A percentile compares a stretch with the other conserved stretches of the same genome.
Evolutionary conservation across 2,888 invertebrate species (phyloP).

Genomic region (Sesia apiformis): DNA sequence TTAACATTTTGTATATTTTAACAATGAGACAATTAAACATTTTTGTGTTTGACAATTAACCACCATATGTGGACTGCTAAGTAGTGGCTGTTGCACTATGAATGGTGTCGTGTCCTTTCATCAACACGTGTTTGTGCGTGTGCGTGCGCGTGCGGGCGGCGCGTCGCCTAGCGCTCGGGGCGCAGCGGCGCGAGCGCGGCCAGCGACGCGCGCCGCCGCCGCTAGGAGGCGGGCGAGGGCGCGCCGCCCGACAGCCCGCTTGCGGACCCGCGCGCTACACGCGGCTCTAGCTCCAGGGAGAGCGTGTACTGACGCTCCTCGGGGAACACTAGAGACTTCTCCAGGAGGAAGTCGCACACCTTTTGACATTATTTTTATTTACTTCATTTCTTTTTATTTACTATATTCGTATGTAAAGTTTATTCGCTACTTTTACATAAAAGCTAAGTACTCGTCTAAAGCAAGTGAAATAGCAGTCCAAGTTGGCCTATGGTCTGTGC

Average conservation of each 20-base stretch:
- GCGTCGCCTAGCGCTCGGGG: constrained; percentile 35
- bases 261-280: constrained; percentile 65
- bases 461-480: too few species aligned
- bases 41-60: too few species aligned
- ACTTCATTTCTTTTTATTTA: too few species aligned
- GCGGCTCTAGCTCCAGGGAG: constrained; percentile 89
- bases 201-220: constrained; percentile 64
- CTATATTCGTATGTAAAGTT: too few species aligned
- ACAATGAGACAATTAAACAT: too few species aligned
- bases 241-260: constrained; percentile 32
- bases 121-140: not conserved
- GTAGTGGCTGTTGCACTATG: not conserved
- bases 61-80: not conserved
- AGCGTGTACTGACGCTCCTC: constrained; percentile 90
- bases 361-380: constrained; percentile 9
- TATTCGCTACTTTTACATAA: too few species aligned
- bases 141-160: constrained; percentile 1
- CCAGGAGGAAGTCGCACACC: constrained; percentile 83
- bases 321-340: constrained; percentile 82
- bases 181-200: constrained; percentile 58
- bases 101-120: too few species aligned
- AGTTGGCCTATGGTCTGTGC: too few species aligned
- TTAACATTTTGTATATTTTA: too few species aligned
- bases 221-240: constrained; percentile 55
- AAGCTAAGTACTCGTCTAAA: too few species aligned